Evolutionary conservation across 2,888 invertebrate genomes (phyloP), one percentile per base, ranked within the genome.

Genomic region (Caenorhabditis parvicauda): DNA sequence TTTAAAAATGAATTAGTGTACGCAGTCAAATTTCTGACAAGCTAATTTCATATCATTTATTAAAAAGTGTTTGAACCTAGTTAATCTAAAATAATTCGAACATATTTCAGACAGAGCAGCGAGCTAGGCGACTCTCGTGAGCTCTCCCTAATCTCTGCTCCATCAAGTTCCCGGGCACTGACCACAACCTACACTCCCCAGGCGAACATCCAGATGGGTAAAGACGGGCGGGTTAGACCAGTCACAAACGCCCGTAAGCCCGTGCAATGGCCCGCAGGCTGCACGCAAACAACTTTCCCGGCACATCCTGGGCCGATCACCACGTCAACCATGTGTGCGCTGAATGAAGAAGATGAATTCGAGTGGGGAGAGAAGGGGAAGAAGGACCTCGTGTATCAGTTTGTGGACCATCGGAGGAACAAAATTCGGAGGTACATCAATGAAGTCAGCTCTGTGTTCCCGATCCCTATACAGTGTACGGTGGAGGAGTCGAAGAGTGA

Each of bases 371-470:
- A 70, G 63, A 59, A 59, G 32, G 68, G 68, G 22, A 53, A 72
- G 17, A 78, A 81, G 25, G 84, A 84, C 62, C 82, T 83, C 0
- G 91, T 94, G 38, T 91, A 92, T 80, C 92, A 93, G 83, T 94
- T 94, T 83, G 93, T 93, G 83, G 92, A 92, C 83, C 93, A 94
- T 82, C 92, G 94, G 81, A 84, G 92, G 67, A 89, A 89, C 70
- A 92, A 92, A 82, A 93, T 94, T 55, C 90, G 91, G 82, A 86
- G 87, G 21, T 94, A 90, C 79, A 92, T 94, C 89, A 89, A 89
- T 73, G 90, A 90, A 79, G 87, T 92, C 4, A 89, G 89, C 27
- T 85, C 89, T 61, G 86, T 89, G 77, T 86, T 93, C 77, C 93
- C 93, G 14, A 89, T 92, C 39, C 93, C 94, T 0, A 90, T 90